Base-by-base conservation (phyloP, 1,140 invertebrate species). In the Phortica variegata region DNA sequence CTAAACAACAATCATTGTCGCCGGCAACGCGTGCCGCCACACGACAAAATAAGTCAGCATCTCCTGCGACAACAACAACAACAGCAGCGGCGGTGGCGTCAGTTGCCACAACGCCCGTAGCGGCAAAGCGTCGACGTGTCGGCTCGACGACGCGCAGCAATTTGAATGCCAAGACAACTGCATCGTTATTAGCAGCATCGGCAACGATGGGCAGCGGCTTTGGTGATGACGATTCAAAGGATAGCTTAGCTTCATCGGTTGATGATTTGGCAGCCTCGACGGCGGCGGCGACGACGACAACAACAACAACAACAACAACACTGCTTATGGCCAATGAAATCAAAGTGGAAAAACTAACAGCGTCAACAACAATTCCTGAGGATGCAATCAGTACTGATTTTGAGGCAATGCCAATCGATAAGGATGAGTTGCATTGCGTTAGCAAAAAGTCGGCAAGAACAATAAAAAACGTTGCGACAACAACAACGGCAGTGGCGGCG, bases 171-270 rank as follows among this genome's bases (percentile, higher is more conserved):
- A 60, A 73, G 48, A 48, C 61, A 48, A 43, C 44, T 65, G 49
- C 4, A 17, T 42, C 10, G 41, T 63, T 61, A 19, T 39, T 65
- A 33, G 56, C 57, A 9, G 38, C 58, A 36, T 52, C 38, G 42
- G 32, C 52, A 7, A 45, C 57, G n/a, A 56, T 52, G 20, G n/a
- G 13, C 21, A 51, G 46, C 6, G 46, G 38, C 26, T 32, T 34
- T 13, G 56, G 44, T 16, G 71, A 74, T 21, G 71, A 74, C 55
- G 71, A 74, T 38, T 71, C 65, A 3, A 74, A 74, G 50, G 71
- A 74, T 8, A 73, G 70, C 36, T 49, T 71, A 45, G 65, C 71
- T 16, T 73, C 70, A 10, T 57, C 65, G 6, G 71, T 73, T 44
- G 71, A 74, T 37, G 71, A 74, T 17, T 36, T 61, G 32, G 54